Percentiles rank a stretch among this genome's conserved stretches.
Conservation (phyloP, 2,113 vertebrate genomes). For the Zosterops lateralis region DNA sequence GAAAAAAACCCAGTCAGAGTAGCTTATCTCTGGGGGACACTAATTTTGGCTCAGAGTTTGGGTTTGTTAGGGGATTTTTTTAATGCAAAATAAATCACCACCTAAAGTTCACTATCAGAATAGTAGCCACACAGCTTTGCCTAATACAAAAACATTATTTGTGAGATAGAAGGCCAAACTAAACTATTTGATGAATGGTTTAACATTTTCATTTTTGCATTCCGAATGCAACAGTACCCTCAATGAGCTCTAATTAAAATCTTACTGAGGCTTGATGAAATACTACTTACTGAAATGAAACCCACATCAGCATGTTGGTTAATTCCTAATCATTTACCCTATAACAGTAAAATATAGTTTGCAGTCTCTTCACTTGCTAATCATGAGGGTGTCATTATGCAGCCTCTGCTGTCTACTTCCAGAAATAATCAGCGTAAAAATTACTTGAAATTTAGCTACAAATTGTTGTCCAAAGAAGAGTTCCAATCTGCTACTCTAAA, state of each 20-base stretch:
- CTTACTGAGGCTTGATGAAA: slow-evolving; percentile 12
- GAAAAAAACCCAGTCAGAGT: background rate
- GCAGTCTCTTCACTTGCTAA: slow-evolving; percentile 28
- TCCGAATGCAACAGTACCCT: background rate
- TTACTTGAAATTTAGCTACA: slow-evolving; percentile 48
- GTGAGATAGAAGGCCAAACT: background rate
- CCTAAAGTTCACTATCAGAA: background rate
- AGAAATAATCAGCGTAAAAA: slow-evolving; percentile 61
- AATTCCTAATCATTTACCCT: slow-evolving; percentile 54
- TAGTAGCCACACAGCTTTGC: background rate
- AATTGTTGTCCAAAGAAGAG: slow-evolving; percentile 44
- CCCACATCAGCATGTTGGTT: slow-evolving; percentile 17
- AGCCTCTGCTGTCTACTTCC: slow-evolving; percentile 19
- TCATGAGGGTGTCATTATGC: slow-evolving; percentile 44
- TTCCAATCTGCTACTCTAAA: slow-evolving; percentile 35
- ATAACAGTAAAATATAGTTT: slow-evolving; percentile 47
- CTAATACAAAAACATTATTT: background rate
- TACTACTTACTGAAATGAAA: slow-evolving; percentile 45
- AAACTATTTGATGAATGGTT: background rate
- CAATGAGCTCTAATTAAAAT: slow-evolving; percentile 59
- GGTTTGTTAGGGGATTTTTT: background rate
- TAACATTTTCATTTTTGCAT: slow-evolving; percentile 18
- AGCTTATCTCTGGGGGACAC: background rate
- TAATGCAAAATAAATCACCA: background rate
- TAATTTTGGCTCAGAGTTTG: background rate